Conservation (phyloP, 2,113 vertebrate genomes). For the Daphoenositta chrysoptera region DNA sequence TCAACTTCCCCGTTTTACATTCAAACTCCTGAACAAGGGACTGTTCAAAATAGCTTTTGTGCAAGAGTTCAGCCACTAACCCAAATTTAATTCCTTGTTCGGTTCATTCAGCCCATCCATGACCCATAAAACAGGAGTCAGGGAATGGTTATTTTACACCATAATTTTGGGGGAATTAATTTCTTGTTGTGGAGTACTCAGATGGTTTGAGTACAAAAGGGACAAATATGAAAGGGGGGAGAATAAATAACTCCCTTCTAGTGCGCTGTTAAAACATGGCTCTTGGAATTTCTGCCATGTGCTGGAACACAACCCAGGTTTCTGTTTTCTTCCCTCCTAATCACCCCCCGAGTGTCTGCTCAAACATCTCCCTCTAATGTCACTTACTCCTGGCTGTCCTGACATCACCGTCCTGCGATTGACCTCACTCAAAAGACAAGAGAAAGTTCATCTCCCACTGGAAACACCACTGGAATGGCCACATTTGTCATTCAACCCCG, state of each 20-base stretch:
- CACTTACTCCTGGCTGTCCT: neutral
- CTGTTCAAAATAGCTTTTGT: neutral
- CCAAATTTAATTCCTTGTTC: neutral
- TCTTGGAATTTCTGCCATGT: neutral
- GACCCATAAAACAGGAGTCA: neutral
- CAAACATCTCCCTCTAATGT: rapidly evolving
- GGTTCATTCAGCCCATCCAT: neutral
- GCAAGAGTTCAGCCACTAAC: neutral
- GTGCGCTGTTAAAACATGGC: neutral
- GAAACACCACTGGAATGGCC: neutral
- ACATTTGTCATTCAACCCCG: rapidly evolving
- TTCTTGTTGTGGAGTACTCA: neutral
- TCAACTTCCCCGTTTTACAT: neutral
- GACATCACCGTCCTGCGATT: neutral
- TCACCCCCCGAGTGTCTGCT: neutral
- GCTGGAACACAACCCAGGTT: neutral
- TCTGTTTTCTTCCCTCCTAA: neutral
- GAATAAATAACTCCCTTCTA: neutral
- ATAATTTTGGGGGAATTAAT: neutral
- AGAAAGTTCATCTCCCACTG: neutral
- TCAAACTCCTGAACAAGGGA: neutral
- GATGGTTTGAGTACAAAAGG: neutral
- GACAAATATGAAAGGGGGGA: neutral
- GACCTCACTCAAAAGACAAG: rapidly evolving
- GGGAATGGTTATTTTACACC: neutral